A percentile compares a stretch with the other conserved stretches of the same genome.
These are phyloP conservation scores for Gastracanthus pulcherrimus DNA, from an alignment of 2,888 invertebrate genomes.

Conservation along the genomic window DNA sequence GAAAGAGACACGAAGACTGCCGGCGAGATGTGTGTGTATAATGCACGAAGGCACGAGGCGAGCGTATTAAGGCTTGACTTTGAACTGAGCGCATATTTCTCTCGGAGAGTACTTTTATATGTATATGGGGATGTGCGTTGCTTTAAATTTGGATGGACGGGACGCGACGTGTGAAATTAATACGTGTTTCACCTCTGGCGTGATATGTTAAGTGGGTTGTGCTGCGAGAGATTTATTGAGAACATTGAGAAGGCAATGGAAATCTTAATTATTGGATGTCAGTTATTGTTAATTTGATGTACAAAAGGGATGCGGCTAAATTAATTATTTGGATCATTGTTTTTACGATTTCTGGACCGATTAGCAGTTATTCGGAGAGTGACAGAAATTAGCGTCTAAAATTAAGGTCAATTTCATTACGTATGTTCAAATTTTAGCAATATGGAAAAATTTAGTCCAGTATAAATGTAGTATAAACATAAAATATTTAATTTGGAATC, in stretches of 20 bases:
- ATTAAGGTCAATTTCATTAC: too few relatives aligned
- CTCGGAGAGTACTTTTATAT: too few relatives aligned
- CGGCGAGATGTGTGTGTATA: neutral
- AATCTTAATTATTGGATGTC: neutral
- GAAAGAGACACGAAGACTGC: slow-evolving; percentile 13
- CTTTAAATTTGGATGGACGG: slow-evolving; percentile 41
- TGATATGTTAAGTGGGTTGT: neutral
- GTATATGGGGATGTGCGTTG: neutral
- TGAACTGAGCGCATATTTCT: neutral
- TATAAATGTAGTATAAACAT: too few relatives aligned
- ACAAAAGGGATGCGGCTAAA: neutral
- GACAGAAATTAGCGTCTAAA: too few relatives aligned
- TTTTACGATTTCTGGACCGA: too few relatives aligned
- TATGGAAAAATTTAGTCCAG: too few relatives aligned
- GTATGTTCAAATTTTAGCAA: too few relatives aligned
- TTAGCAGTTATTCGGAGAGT: too few relatives aligned
- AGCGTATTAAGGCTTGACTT: neutral
- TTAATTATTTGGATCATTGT: neutral
- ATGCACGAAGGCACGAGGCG: neutral
- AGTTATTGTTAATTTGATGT: neutral
- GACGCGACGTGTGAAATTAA: slow-evolving; percentile 22
- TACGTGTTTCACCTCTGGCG: neutral
- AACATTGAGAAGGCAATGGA: neutral
- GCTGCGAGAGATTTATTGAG: neutral
- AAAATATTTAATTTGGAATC: too few relatives aligned